Base-by-base conservation (phyloP, 2,888 invertebrate species). In the Elgonia sp. region DNA sequence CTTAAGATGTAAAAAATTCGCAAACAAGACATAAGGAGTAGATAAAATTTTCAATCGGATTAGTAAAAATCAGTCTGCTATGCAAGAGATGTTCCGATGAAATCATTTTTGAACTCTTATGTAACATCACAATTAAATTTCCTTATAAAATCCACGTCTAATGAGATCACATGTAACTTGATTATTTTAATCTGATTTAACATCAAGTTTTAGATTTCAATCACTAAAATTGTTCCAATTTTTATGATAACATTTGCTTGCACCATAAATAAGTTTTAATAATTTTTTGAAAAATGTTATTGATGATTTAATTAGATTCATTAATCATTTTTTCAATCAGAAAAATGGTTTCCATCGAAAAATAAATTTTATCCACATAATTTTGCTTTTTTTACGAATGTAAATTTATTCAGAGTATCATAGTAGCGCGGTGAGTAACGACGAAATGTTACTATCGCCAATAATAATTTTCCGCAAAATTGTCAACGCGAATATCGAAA, bases 401-500 rank as follows among this genome's bases (percentile, higher is more conserved):
- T 21, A 53, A 53, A 57, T 73, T 73, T 20, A 60, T 57, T 57
- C 60, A 0, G 29, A 16, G 21, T 29, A 20, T 20, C 57, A 46
- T 69, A 12, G 55, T 57, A 39, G 12, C 21, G 20, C 12, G 21
- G 29, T 57, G 55, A 3, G 16, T 20, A 10, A 53, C 20, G 20
- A 39, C 46, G 37, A 60, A 70, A 62, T 83, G 67, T 67, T 9
- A 29, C 29, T n/a, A 42, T 9, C 55, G 46, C 20, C 53, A 70
- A 70, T 84, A 76, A 73, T 70, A 77, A 84, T 72, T 76, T 55
- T 72, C 65, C 57, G 50, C 20, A 12, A 55, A 73, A 79, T 72
- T 46, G 65, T 60, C 72, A 72, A 70, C 40, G 5, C 70, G 60
- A 14, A 21, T 62, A 50, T 65, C 39, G 53, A 21, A 55, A 63